phyloP scores from a whole-genome alignment of 1,140 invertebrate genomes.

The Anthonomus grandis region DNA sequence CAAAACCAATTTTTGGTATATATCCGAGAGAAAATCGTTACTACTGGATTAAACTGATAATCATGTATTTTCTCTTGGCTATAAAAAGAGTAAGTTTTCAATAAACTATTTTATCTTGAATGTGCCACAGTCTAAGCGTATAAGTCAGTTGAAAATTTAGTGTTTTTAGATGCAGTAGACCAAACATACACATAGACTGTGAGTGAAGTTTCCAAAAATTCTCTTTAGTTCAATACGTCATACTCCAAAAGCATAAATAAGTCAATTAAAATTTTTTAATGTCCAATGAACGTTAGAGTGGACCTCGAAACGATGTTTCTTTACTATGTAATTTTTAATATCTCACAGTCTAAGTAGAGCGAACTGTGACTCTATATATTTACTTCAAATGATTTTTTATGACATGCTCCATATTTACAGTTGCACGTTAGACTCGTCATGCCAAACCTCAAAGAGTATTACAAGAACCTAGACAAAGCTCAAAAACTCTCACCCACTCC shows the following conservation, averaged over 20 bases:
- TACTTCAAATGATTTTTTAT: no score
- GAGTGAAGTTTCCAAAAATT: no score
- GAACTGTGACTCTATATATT: slow-evolving; percentile 1
- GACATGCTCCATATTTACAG: no score
- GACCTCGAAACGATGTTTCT: neutral
- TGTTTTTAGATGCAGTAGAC: no score
- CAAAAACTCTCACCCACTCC: slow-evolving; percentile 50
- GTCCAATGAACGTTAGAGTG: no score
- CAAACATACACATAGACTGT: no score
- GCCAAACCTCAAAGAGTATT: slow-evolving; percentile 24
- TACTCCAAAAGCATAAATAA: no score
- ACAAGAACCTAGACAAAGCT: slow-evolving; percentile 51
- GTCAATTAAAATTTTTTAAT: no score
- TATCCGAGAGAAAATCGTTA: slow-evolving; percentile 52
- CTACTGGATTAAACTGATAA: slow-evolving; percentile 51
- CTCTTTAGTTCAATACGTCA: no score
- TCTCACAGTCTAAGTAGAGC: neutral
- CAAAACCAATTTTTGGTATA: slow-evolving; percentile 51
- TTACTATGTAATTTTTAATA: neutral
- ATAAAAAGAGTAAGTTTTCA: slow-evolving; percentile 43
- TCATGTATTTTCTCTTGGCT: slow-evolving; percentile 49
- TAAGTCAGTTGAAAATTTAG: neutral
- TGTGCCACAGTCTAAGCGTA: neutral
- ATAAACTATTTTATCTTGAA: neutral
- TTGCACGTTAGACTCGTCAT: slow-evolving; percentile 26